phyloP scores from a whole-genome alignment of 2,113 vertebrate species.

The Ardeotis arabs region DNA sequence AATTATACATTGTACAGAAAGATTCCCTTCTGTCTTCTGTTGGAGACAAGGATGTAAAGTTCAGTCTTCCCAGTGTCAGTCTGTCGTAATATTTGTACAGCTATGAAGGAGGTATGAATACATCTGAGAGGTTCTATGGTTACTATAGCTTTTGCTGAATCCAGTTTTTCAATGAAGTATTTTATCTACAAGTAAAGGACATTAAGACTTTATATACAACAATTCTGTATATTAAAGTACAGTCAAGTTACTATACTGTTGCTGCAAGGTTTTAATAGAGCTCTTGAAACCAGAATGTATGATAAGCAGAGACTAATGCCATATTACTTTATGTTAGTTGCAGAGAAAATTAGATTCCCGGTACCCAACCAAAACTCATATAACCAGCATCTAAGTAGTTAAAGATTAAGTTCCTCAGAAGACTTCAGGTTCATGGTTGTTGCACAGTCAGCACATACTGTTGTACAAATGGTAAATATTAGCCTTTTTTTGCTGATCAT shows the following conservation, averaged over 20 bases:
- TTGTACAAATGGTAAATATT: neutral
- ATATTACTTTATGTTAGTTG: neutral
- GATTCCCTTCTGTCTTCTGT: neutral
- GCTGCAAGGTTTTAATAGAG: neutral
- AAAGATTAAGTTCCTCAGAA: neutral
- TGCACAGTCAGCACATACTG: neutral
- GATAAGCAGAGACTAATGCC: neutral
- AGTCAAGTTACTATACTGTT: neutral
- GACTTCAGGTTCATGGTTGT: neutral
- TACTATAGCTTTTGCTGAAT: neutral
- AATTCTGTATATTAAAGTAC: neutral
- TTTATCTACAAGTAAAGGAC: neutral
- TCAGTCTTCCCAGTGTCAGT: neutral
- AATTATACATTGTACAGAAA: neutral
- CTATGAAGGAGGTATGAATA: neutral
- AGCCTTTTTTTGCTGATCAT: neutral
- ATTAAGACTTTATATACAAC: neutral
- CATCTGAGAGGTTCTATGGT: neutral
- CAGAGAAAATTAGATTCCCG: neutral
- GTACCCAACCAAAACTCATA: neutral
- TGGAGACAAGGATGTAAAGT: neutral
- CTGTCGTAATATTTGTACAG: neutral
- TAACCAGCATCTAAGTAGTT: neutral
- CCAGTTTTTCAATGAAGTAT: neutral
- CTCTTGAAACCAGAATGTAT: neutral